Evolutionary conservation across 2,113 vertebrate genomes (phyloP).

Genomic region (Calidris pugnax): DNA sequence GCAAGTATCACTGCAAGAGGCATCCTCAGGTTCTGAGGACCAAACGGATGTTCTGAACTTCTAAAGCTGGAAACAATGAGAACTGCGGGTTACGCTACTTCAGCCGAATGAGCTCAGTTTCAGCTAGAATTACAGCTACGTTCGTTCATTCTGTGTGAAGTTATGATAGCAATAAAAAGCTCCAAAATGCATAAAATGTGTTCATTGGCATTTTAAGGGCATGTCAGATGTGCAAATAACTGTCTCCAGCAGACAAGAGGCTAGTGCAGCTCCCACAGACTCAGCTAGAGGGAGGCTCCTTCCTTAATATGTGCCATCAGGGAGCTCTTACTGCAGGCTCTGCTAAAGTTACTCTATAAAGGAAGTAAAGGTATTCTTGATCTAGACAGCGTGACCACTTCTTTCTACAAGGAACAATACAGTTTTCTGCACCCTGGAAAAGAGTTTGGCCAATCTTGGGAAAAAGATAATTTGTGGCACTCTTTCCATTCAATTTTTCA

Average conservation of each 20-base stretch:
- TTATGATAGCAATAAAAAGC: neutral
- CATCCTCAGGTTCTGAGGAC: neutral
- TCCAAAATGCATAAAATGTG: neutral
- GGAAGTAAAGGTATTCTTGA: neutral
- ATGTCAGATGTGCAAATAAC: neutral
- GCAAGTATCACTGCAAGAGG: neutral
- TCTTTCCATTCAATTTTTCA: neutral
- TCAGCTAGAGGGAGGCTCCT: constrained; percentile 32
- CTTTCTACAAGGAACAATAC: neutral
- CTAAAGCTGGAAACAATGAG: neutral
- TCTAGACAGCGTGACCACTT: neutral
- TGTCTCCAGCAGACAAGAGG: neutral
- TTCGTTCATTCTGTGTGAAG: neutral
- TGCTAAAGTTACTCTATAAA: neutral
- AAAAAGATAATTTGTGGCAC: neutral
- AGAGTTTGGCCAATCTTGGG: neutral
- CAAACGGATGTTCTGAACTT: neutral
- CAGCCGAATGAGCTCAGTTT: neutral
- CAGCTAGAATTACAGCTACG: neutral
- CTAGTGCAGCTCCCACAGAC: neutral
- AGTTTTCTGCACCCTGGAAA: neutral
- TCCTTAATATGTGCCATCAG: neutral
- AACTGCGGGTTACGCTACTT: rapidly evolving
- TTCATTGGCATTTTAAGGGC: neutral
- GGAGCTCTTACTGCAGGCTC: neutral